These are phyloP conservation scores for Sterrhoptilus dennistouni DNA, from an alignment of 2,113 vertebrate species.

Conservation along the genomic window DNA sequence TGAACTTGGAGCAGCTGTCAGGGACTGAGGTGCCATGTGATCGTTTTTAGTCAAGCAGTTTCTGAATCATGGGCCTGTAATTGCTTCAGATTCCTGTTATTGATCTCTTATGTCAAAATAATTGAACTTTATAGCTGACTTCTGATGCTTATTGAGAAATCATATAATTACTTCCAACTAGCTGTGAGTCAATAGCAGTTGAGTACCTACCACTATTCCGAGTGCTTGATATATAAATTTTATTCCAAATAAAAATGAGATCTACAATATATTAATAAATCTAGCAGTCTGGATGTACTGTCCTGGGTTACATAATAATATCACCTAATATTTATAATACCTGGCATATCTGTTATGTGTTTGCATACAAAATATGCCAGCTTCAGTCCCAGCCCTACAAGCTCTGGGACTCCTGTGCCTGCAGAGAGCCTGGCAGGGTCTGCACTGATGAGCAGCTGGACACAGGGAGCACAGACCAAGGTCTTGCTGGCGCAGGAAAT, in stretches of 20 bases:
- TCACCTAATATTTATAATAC: neutral
- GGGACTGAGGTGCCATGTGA: neutral
- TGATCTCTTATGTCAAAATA: slow-evolving; percentile 60
- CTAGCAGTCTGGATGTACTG: neutral
- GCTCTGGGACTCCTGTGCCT: neutral
- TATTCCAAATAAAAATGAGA: neutral
- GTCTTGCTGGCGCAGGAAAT: neutral
- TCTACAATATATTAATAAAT: neutral
- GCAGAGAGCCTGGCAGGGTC: neutral
- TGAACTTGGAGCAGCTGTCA: neutral
- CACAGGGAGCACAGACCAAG: neutral
- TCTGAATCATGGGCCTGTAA: slow-evolving; percentile 24
- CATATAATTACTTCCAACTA: slow-evolving; percentile 53
- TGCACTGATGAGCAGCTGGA: neutral
- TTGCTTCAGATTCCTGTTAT: slow-evolving; percentile 50
- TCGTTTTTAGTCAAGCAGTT: neutral
- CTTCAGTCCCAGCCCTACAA: neutral
- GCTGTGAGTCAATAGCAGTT: neutral
- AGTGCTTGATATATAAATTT: neutral
- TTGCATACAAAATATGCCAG: neutral
- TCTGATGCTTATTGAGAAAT: slow-evolving; percentile 58
- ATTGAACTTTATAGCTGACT: slow-evolving; percentile 51
- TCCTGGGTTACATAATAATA: neutral
- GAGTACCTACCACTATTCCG: neutral
- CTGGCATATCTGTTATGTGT: neutral